These are phyloP conservation scores for Macrotrachela quadricornifera DNA, from an alignment of 1,140 invertebrate species.

Conservation along the genomic window DNA sequence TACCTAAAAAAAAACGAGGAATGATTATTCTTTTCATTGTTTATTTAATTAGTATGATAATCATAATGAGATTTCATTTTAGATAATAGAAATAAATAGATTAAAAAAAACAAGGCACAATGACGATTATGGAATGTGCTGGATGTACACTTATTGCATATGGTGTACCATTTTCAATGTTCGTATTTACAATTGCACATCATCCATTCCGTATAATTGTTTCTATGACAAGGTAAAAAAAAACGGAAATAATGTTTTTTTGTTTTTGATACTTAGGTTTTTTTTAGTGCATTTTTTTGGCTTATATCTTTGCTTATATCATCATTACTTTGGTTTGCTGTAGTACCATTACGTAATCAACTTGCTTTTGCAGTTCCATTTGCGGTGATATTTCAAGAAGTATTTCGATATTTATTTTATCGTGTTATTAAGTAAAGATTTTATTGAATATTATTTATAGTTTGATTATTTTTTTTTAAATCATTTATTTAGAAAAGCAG, in stretches of 20 bases:
- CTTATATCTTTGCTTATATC: constrained; percentile 65
- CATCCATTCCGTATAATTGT: constrained; percentile 82
- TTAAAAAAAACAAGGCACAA: constrained; percentile 26
- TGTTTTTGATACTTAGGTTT: background rate
- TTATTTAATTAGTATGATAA: too few species aligned
- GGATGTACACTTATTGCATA: constrained; percentile 76
- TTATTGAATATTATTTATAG: background rate
- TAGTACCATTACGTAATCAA: constrained; percentile 49
- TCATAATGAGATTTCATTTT: background rate
- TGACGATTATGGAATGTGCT: constrained; percentile 80
- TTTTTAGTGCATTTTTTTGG: constrained; percentile 75
- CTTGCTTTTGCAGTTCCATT: constrained; percentile 64
- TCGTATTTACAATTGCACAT: constrained; percentile 64
- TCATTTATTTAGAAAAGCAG: constrained; percentile 54
- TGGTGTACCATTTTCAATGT: constrained; percentile 67
- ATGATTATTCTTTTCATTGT: too few species aligned
- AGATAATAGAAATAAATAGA: background rate
- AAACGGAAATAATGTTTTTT: background rate
- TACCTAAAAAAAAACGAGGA: too few species aligned
- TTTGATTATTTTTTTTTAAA: too few species aligned
- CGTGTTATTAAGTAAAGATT: constrained; percentile 24
- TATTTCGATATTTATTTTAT: constrained; percentile 38
- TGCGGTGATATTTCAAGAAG: constrained; percentile 53
- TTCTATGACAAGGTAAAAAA: constrained; percentile 48
- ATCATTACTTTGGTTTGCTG: constrained; percentile 63